phyloP scores from a whole-genome alignment of 2,888 invertebrate genomes.

The Psylliodes chrysocephalus region DNA sequence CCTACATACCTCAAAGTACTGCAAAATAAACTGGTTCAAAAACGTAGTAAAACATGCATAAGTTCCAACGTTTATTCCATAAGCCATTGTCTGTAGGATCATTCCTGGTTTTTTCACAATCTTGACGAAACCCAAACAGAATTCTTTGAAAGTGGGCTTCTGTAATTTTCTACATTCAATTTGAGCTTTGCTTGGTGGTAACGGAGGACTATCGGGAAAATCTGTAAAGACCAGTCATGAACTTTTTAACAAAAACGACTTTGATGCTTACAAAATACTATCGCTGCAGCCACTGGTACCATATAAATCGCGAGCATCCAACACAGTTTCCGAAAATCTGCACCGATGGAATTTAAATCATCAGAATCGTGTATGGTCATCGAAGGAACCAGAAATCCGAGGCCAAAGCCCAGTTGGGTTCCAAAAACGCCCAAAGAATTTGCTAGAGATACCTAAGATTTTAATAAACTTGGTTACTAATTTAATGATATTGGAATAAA shows the following conservation, averaged over 20 bases:
- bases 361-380: conserved; percentile 57
- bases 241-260: background rate
- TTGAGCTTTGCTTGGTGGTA: conserved; percentile 68
- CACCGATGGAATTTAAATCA: conserved; percentile 50
- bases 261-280: conserved; percentile 40
- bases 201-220: conserved; percentile 68
- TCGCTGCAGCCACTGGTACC: conserved; percentile 53
- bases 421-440: conserved; percentile 77
- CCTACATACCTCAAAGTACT: conserved; percentile 80
- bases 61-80: conserved; percentile 94
- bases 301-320: conserved; percentile 68
- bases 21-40: conserved; percentile 85
- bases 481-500: no score
- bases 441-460: background rate
- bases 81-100: conserved; percentile 81
- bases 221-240: conserved; percentile 59
- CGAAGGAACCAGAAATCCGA: conserved; percentile 66
- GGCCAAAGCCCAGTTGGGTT: conserved; percentile 76
- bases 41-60: conserved; percentile 96
- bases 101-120: conserved; percentile 74
- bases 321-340: conserved; percentile 66
- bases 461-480: no score
- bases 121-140: conserved; percentile 75
- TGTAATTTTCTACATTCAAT: conserved; percentile 58
- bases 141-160: conserved; percentile 52